phyloP scores from a whole-genome alignment of 1,140 invertebrate genomes.

The Rhagoletis zephyria region DNA sequence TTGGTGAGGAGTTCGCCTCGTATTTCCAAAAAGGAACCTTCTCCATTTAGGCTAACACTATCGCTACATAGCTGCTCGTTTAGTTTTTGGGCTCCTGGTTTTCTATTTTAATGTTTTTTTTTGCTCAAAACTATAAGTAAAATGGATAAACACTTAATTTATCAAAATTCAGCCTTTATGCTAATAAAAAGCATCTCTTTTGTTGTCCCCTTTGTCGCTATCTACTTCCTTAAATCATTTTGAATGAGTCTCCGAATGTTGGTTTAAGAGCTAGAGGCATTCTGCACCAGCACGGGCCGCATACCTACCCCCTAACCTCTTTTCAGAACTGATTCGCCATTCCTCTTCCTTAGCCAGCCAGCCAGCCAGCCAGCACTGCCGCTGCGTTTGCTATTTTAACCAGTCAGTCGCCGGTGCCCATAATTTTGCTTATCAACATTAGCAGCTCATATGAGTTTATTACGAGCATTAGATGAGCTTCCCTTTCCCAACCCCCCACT shows the following conservation, averaged over 20 bases:
- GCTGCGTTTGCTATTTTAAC: not conserved
- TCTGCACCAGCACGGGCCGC: not conserved
- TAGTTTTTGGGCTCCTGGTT: slow-evolving; percentile 10
- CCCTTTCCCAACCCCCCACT: not conserved
- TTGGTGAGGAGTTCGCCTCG: not conserved
- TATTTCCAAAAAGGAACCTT: not conserved
- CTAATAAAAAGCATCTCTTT: slow-evolving; percentile 29
- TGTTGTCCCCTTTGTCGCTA: not conserved
- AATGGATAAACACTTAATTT: slow-evolving; percentile 55
- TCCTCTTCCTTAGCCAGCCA: not conserved
- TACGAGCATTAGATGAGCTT: slow-evolving; percentile 39
- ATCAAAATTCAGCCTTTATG: slow-evolving; percentile 53
- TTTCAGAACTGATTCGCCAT: not conserved
- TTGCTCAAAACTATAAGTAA: slow-evolving; percentile 35
- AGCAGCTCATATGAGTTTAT: slow-evolving; percentile 53
- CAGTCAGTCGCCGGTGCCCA: slow-evolving; percentile 39
- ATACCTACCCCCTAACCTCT: not conserved
- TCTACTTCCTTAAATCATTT: slow-evolving; percentile 25
- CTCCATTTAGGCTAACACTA: not conserved
- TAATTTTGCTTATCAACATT: slow-evolving; percentile 54
- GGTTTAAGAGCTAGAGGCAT: slow-evolving; percentile 3
- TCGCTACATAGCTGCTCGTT: not conserved
- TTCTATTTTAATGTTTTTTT: not conserved
- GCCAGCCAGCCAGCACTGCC: not conserved
- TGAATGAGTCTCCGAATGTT: slow-evolving; percentile 40